Conservation (phyloP, 2,888 invertebrate species). For the Spodoptera picta region DNA sequence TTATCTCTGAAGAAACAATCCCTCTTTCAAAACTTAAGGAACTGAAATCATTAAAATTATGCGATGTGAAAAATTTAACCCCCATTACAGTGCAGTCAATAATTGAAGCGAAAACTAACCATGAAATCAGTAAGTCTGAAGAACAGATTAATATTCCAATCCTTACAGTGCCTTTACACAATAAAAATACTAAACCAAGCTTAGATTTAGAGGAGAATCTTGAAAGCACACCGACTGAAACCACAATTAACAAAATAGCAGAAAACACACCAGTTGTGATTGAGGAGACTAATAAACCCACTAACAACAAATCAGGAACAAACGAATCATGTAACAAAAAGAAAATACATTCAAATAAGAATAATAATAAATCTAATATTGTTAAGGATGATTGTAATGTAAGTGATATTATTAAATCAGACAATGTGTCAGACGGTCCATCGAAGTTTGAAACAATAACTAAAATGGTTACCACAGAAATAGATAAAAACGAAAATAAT, state of each 20-base stretch:
- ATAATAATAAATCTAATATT: not conserved
- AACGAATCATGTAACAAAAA: slow-evolving; percentile 5
- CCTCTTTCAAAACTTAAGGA: slow-evolving; percentile 56
- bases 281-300: slow-evolving; percentile 7
- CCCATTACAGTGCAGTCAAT: slow-evolving; percentile 61
- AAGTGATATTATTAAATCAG: slow-evolving; percentile 1
- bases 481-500: slow-evolving; percentile 2
- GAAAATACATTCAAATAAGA: not conserved
- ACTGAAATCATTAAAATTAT: slow-evolving; percentile 44
- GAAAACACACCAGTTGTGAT: not conserved
- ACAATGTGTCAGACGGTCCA: not conserved
- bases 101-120: slow-evolving; percentile 47
- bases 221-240: slow-evolving; percentile 3
- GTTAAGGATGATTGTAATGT: slow-evolving; percentile 4
- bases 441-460: slow-evolving; percentile 7
- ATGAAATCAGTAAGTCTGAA: slow-evolving; percentile 11
- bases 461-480: slow-evolving; percentile 1
- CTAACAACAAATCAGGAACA: not conserved
- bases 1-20: slow-evolving; percentile 69
- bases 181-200: slow-evolving; percentile 6
- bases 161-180: slow-evolving; percentile 2
- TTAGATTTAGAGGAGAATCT: slow-evolving; percentile 3
- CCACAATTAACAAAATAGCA: not conserved
- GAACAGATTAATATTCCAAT: not conserved
- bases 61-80: slow-evolving; percentile 50